Percentiles rank a stretch among this genome's conserved stretches.
Conservation (phyloP, 2,888 invertebrate species). For the Xiphydria camelus region DNA sequence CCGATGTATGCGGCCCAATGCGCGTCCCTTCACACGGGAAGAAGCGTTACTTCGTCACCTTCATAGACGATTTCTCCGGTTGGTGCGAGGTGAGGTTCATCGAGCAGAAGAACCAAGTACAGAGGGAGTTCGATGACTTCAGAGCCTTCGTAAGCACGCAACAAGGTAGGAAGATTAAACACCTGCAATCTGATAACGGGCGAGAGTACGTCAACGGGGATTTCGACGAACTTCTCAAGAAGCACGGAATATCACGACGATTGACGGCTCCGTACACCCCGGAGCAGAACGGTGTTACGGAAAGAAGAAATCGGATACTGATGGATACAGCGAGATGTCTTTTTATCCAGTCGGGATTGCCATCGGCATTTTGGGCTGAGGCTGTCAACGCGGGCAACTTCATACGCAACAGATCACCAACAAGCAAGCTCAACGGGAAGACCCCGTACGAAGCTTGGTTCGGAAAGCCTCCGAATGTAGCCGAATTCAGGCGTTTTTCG, state of each 20-base stretch:
- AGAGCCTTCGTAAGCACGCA: conserved; percentile 8
- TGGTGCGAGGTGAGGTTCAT: conserved; percentile 22
- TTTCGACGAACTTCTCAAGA: conserved; percentile 18
- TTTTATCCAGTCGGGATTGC: conserved; percentile 24
- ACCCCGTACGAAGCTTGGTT: too few relatives aligned
- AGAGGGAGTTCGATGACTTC: conserved; percentile 19
- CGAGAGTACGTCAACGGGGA: conserved; percentile 13
- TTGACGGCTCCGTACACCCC: conserved; percentile 27
- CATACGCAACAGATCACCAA: conserved; percentile 30
- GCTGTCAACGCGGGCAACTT: conserved; percentile 31
- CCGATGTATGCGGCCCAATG: conserved; percentile 19
- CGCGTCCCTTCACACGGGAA: conserved; percentile 7
- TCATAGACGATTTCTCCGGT: conserved; percentile 25
- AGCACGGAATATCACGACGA: conserved; percentile 26
- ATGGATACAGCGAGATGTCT: conserved; percentile 31
- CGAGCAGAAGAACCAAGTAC: conserved; percentile 19
- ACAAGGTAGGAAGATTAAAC: conserved; percentile 11
- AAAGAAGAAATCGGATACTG: too few relatives aligned
- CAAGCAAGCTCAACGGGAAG: too few relatives aligned
- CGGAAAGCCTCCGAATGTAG: too few relatives aligned
- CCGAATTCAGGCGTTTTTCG: too few relatives aligned
- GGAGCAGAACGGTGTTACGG: conserved; percentile 36
- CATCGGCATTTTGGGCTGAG: conserved; percentile 17
- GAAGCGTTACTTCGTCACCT: conserved; percentile 23
- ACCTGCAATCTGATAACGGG: conserved; percentile 15